Percentiles rank a stretch among this genome's conserved stretches.
phyloP scores from a whole-genome alignment of 2,797 vertebrate species.

The Eidolon dupreanum region DNA sequence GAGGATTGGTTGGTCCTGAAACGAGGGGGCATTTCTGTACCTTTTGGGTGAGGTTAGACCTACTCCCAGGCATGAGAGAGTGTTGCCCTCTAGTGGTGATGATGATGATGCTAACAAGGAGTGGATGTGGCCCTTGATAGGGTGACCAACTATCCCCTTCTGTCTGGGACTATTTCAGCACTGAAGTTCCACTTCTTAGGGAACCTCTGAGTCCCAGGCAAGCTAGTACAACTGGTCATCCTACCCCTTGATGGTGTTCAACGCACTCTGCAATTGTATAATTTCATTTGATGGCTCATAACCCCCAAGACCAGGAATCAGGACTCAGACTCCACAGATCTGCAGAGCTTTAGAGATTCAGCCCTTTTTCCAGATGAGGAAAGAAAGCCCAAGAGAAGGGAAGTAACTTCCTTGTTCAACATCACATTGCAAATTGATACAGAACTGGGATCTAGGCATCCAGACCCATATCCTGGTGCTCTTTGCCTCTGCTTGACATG shows the following conservation, averaged over 20 bases:
- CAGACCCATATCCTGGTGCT: background rate
- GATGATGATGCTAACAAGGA: background rate
- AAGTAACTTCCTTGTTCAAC: slow-evolving; percentile 21
- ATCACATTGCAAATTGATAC: slow-evolving; percentile 27
- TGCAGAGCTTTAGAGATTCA: background rate
- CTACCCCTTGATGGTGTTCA: background rate
- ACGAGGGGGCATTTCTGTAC: background rate
- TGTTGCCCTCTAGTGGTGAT: slow-evolving; percentile 73
- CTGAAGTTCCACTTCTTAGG: background rate
- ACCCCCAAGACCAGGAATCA: background rate
- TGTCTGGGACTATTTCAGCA: background rate
- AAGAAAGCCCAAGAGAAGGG: slow-evolving; percentile 5
- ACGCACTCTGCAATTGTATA: background rate
- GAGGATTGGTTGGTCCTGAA: slow-evolving; percentile 12
- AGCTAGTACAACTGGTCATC: background rate
- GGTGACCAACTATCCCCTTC: background rate
- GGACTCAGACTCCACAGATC: slow-evolving; percentile 36
- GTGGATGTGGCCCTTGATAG: background rate
- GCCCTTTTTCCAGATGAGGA: slow-evolving; percentile 36
- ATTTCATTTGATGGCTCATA: background rate
- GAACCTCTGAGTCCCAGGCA: background rate
- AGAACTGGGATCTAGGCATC: background rate
- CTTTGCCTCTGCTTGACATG: background rate
- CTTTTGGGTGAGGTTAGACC: background rate
- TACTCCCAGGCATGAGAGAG: slow-evolving; percentile 56